phyloP scores from a whole-genome alignment of 2,888 invertebrate species.

The Agrilus biguttatus region DNA sequence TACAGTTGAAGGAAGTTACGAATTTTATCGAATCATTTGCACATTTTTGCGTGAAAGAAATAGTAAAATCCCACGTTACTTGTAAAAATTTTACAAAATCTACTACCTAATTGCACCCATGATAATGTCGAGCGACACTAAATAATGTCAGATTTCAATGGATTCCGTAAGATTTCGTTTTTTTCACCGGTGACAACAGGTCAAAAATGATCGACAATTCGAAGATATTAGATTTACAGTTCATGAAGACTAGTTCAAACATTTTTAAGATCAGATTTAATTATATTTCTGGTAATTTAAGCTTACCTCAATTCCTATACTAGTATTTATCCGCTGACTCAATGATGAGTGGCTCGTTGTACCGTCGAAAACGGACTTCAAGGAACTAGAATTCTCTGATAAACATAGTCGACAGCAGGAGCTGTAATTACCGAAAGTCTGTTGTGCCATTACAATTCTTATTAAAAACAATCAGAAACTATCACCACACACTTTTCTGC shows the following conservation, averaged over 20 bases:
- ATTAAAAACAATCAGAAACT: too few species aligned
- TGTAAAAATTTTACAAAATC: too few species aligned
- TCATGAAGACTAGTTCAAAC: too few species aligned
- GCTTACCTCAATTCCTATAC: constrained; percentile 51
- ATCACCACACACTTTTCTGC: too few species aligned
- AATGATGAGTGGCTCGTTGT: constrained; percentile 28
- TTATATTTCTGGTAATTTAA: too few species aligned
- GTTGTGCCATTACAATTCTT: constrained; percentile 9
- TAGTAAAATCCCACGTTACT: too few species aligned
- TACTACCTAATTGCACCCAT: too few species aligned
- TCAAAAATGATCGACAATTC: not conserved
- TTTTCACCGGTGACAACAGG: too few species aligned
- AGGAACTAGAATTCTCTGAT: constrained; percentile 22
- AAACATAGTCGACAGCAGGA: constrained; percentile 30
- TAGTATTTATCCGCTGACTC: constrained; percentile 48
- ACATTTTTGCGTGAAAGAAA: too few species aligned
- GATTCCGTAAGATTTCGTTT: not conserved
- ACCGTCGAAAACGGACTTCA: constrained; percentile 25
- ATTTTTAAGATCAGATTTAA: too few species aligned
- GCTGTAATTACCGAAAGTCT: constrained; percentile 18
- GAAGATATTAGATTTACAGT: not conserved
- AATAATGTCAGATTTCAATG: constrained; percentile 6
- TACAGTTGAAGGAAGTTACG: too few species aligned
- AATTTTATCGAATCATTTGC: too few species aligned
- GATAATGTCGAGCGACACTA: not conserved